phyloP scores from a whole-genome alignment of 1,140 invertebrate genomes.

The Dendroctonus ponderosae region DNA sequence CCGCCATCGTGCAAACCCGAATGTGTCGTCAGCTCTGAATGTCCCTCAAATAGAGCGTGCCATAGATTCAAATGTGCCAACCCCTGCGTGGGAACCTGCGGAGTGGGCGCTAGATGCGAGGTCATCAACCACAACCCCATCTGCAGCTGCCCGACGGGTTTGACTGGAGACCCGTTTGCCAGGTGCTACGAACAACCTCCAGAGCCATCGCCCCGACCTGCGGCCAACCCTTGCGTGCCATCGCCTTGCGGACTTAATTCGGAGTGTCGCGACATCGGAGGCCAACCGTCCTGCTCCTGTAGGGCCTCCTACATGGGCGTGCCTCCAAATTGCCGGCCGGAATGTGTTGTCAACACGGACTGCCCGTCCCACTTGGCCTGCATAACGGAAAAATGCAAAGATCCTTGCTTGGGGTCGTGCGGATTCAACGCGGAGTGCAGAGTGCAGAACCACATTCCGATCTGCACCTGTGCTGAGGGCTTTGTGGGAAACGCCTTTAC shows the following conservation, averaged over 20 bases:
- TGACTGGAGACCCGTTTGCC: conserved; percentile 72
- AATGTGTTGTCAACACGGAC: conserved; percentile 77
- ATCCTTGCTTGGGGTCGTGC: conserved; percentile 78
- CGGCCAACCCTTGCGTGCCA: conserved; percentile 69
- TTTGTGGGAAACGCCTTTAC: conserved; percentile 73
- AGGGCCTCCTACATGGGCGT: conserved; percentile 72
- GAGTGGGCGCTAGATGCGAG: conserved; percentile 62
- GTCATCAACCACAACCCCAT: conserved; percentile 74
- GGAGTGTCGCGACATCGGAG: conserved; percentile 61
- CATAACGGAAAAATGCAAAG: conserved; percentile 72
- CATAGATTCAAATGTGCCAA: conserved; percentile 70
- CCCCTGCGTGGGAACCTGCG: conserved; percentile 69
- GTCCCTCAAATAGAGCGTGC: conserved; percentile 67
- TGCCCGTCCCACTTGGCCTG: conserved; percentile 76
- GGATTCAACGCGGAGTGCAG: conserved; percentile 72
- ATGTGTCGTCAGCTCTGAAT: conserved; percentile 72
- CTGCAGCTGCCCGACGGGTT: conserved; percentile 68
- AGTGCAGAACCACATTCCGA: conserved; percentile 72
- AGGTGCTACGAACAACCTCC: conserved; percentile 57
- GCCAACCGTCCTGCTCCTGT: conserved; percentile 73
- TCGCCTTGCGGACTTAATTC: conserved; percentile 77
- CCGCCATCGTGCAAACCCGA: conserved; percentile 70
- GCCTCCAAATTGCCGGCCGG: conserved; percentile 74
- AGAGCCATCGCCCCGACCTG: conserved; percentile 46
- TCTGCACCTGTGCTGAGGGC: conserved; percentile 67